Base-by-base conservation (phyloP, 2,888 invertebrate species). In the Acanthosepion esculentum region DNA sequence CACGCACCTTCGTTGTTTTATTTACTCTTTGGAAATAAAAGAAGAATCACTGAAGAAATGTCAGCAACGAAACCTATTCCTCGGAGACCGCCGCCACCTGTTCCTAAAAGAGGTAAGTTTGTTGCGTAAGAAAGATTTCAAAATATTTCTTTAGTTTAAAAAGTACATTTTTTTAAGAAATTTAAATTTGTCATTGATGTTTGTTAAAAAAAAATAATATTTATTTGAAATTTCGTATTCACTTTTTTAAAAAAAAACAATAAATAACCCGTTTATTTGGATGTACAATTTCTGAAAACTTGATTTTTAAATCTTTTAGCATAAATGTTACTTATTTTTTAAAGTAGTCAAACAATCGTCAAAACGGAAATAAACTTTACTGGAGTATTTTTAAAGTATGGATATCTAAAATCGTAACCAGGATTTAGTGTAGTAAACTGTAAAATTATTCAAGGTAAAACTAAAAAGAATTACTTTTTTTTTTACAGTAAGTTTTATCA, bases 81-180 rank as follows among this genome's bases (percentile, higher is more conserved):
- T 1, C 93, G 95, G 2, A 95, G 96, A 94, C 96, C 96, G 41
- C 96, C 96, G 12, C 96, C 96, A 33, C 96, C 96, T 15, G 95
- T 96, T 53, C 96, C 96, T 15, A 96, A 96, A 95, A 96, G 96
- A 95, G 96, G 96, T 96, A 95, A 96, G 94, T 41, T 10, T 78
- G n/a, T 78, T 8, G 29, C 6, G 41, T 41, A 41, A 41, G 41
- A 41, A 41, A 41, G 41, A 41, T 41, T 41, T 41, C 41, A 41
- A 41, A 41, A 41, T n/a, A 26, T 64, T 64, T 64, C 8, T 8
- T 64, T 78, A 29, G 41, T 78, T 78, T 78, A 26, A 78, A 26
- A 78, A 8, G 29, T 78, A 78, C 10, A 10, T n/a, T 78, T 78
- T 78, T 8, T 10, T 18, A 18, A 59, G 10, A 12, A 78, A 78